A percentile compares a stretch with the other conserved stretches of the same genome.
Conservation (phyloP, 2,888 invertebrate species). For the Tetragnatha montana region DNA sequence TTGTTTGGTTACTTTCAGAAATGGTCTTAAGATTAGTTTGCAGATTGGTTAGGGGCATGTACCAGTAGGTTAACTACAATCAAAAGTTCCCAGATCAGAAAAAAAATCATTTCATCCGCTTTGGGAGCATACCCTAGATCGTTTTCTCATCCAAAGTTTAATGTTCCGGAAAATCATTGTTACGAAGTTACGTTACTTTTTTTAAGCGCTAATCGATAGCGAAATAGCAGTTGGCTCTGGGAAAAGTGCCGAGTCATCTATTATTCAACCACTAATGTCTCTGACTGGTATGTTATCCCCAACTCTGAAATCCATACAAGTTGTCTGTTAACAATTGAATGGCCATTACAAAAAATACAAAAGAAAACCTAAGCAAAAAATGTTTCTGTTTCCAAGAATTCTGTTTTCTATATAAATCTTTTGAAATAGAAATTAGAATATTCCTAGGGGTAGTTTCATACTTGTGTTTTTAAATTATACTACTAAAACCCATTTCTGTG, state of each 20-base stretch:
- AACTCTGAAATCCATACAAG: not conserved
- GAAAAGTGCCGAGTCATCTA: not conserved
- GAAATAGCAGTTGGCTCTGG: not conserved
- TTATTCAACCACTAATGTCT: not conserved
- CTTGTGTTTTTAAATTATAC: no score
- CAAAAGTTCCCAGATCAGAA: not conserved
- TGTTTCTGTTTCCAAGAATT: no score
- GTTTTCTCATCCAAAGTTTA: not conserved
- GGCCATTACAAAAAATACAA: not conserved
- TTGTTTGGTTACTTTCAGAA: not conserved
- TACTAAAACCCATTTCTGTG: no score
- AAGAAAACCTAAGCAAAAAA: no score
- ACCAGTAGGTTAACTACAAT: not conserved
- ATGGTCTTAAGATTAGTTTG: not conserved
- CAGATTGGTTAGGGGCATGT: not conserved
- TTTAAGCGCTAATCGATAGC: not conserved
- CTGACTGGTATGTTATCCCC: not conserved
- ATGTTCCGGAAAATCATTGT: constrained; percentile 1
- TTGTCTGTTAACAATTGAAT: not conserved
- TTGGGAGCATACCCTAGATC: not conserved
- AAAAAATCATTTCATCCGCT: not conserved
- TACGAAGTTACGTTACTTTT: not conserved
- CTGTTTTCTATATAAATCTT: no score
- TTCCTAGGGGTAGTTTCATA: no score
- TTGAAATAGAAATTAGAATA: no score